Percentiles rank a stretch among this genome's conserved stretches.
Conservation (phyloP, 2,113 vertebrate species). For the Etia nguti region DNA sequence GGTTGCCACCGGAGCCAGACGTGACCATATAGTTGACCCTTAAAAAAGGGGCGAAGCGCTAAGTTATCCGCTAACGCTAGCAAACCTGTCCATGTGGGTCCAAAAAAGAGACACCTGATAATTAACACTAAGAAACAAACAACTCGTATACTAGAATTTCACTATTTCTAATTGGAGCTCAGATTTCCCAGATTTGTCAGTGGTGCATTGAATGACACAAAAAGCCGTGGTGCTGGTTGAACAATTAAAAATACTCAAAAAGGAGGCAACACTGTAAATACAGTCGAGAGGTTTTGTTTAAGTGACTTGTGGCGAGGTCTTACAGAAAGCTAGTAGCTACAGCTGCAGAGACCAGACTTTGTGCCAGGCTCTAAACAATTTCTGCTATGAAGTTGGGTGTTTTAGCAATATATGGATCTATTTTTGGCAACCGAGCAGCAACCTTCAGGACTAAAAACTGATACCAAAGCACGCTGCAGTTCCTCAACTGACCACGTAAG, state of each 20-base stretch:
- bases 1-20: not conserved
- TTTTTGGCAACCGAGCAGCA: not conserved
- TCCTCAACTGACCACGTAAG: not conserved
- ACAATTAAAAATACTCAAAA: not conserved
- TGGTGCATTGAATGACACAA: not conserved
- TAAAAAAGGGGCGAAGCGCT: not conserved
- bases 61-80: not conserved
- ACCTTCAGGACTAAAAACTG: not conserved
- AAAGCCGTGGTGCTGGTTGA: not conserved
- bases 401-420: not conserved
- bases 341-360: not conserved
- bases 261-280: not conserved
- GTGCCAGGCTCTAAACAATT: not conserved
- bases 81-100: not conserved
- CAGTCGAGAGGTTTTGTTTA: not conserved
- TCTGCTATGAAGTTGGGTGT: not conserved
- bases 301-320: not conserved
- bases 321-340: not conserved
- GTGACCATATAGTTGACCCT: not conserved
- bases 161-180: not conserved
- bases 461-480: not conserved
- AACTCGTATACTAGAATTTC: not conserved
- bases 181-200: not conserved
- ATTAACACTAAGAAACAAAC: not conserved
- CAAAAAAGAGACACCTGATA: not conserved